These are phyloP conservation scores for Campylorhamphus procurvoides DNA, from an alignment of 2,113 vertebrate species.

Conservation along the genomic window DNA sequence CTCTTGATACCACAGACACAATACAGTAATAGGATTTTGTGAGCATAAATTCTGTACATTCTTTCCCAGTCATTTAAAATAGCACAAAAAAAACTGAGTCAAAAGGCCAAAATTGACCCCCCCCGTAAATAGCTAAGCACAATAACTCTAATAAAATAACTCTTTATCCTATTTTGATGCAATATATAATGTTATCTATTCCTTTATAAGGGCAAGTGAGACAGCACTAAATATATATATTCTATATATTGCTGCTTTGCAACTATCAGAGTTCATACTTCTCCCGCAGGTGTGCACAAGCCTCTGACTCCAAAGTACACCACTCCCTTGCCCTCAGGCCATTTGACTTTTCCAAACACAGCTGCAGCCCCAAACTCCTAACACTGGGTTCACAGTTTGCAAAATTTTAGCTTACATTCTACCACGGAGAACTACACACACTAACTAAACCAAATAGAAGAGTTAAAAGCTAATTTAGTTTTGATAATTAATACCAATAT, in stretches of 20 bases:
- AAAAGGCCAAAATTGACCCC: not conserved
- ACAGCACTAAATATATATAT: not conserved
- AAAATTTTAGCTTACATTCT: not conserved
- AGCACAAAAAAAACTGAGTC: not conserved
- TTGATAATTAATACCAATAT: not conserved
- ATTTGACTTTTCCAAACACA: not conserved
- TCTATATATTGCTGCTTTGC: not conserved
- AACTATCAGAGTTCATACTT: not conserved
- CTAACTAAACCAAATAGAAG: not conserved
- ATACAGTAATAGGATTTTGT: not conserved
- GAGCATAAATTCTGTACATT: not conserved
- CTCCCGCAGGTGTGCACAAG: not conserved
- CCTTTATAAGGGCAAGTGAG: not conserved
- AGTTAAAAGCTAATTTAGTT: not conserved
- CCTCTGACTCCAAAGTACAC: not conserved
- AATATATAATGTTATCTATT: not conserved
- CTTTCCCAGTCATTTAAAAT: not conserved
- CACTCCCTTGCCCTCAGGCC: not conserved
- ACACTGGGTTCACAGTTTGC: not conserved
- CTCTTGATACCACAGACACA: not conserved
- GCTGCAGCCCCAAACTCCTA: not conserved
- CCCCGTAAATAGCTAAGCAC: not conserved
- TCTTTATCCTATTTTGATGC: not conserved
- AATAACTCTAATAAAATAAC: not conserved
- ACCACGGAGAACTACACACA: not conserved